Evolutionary conservation across 2,888 invertebrate species (phyloP).

Genomic region (Rhagium mordax): DNA sequence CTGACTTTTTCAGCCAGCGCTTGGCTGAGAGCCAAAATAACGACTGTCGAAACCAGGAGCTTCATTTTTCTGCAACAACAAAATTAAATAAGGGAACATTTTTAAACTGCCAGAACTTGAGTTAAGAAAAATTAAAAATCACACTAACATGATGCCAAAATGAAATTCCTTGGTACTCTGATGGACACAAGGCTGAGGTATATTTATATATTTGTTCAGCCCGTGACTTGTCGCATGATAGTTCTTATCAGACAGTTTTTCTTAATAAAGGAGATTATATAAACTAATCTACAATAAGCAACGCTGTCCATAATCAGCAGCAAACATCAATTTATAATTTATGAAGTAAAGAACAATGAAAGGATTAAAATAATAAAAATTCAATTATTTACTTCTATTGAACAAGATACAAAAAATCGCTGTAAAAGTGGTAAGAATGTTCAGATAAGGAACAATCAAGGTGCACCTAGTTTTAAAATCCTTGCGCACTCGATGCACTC

Average conservation of each 20-base stretch:
- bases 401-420: background rate
- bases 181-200: background rate
- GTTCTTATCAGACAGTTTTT: background rate
- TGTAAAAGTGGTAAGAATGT: background rate
- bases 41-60: background rate
- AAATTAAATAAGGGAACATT: background rate
- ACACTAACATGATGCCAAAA: background rate
- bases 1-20: conserved; percentile 33
- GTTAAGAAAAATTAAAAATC: background rate
- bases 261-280: background rate
- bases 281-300: background rate
- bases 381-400: no score
- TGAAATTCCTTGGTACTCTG: background rate
- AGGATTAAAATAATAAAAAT: background rate
- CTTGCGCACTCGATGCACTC: no score
- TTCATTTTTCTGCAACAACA: conserved; percentile 15
- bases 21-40: background rate
- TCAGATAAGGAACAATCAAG: no score
- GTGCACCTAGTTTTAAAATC: no score
- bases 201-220: background rate
- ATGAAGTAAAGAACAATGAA: background rate
- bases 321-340: conserved; percentile 3
- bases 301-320: background rate
- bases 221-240: background rate
- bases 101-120: background rate